Evolutionary conservation across 1,140 invertebrate species (phyloP).

Genomic region (Alviniconcha marisindica): DNA sequence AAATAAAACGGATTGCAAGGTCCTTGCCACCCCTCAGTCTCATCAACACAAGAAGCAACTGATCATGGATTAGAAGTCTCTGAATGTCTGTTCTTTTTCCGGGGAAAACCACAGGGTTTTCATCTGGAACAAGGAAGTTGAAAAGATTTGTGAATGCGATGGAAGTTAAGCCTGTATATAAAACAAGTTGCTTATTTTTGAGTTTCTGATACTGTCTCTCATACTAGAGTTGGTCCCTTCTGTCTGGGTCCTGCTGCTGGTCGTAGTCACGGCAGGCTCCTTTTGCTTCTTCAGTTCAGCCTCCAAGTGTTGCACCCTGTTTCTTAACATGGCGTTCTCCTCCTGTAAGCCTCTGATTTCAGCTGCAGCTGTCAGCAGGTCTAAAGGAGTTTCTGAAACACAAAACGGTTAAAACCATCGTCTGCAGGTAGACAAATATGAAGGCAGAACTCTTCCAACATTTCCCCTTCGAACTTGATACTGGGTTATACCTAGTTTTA

Average conservation of each 20-base stretch:
- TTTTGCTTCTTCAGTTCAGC: not conserved
- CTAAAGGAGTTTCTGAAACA: conserved; percentile 19
- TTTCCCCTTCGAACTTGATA: not conserved
- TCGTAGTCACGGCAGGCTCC: not conserved
- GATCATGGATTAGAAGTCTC: conserved; percentile 35
- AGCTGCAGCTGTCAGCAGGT: conserved; percentile 23
- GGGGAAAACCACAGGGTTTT: conserved; percentile 5
- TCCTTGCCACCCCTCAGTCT: conserved; percentile 39
- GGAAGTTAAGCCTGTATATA: conserved; percentile 39
- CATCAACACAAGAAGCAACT: conserved; percentile 40
- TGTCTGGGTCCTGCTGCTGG: not conserved
- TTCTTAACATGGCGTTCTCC: not conserved
- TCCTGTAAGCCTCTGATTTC: conserved; percentile 23
- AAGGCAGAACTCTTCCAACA: not conserved
- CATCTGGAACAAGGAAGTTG: conserved; percentile 26
- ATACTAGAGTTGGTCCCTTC: not conserved
- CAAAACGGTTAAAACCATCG: not conserved
- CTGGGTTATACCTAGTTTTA: not conserved
- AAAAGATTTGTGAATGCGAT: conserved; percentile 27
- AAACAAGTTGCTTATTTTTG: conserved; percentile 33
- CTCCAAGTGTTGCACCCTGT: not conserved
- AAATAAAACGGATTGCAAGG: conserved; percentile 44
- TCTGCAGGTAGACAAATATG: not conserved
- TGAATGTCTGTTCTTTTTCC: conserved; percentile 3
- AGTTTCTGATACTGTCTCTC: conserved; percentile 10